A percentile compares a stretch with the other conserved stretches of the same genome.
phyloP scores from a whole-genome alignment of 2,888 invertebrate species.

The Caenorhabditis becei region DNA sequence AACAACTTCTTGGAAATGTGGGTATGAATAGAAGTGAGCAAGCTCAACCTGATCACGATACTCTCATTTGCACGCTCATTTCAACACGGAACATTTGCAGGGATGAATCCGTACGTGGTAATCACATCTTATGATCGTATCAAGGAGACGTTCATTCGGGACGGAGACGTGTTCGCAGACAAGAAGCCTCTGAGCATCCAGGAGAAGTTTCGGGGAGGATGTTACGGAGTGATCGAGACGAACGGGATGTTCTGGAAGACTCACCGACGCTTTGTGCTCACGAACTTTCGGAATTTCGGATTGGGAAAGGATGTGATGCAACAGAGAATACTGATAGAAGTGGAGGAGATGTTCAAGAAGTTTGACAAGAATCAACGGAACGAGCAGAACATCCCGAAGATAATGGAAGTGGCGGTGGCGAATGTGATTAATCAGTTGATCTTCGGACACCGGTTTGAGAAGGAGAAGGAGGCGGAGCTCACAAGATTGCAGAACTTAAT shows the following conservation, averaged over 20 bases:
- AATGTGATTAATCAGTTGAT: conserved; percentile 63
- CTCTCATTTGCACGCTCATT: neutral
- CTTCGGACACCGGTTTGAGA: conserved; percentile 63
- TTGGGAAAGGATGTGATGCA: conserved; percentile 60
- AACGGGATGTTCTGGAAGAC: conserved; percentile 55
- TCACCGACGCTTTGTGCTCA: conserved; percentile 52
- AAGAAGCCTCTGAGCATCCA: conserved; percentile 27
- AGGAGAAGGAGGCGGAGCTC: conserved; percentile 38
- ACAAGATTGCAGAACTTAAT: conserved; percentile 22
- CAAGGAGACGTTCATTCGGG: conserved; percentile 65
- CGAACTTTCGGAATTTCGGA: conserved; percentile 44
- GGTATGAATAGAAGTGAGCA: too few relatives aligned
- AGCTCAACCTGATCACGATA: too few relatives aligned
- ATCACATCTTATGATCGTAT: conserved; percentile 52
- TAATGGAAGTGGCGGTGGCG: conserved; percentile 39
- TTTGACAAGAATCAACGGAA: conserved; percentile 23
- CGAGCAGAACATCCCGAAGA: conserved; percentile 34
- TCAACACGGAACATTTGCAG: neutral
- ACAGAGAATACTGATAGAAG: conserved; percentile 37
- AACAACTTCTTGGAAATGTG: too few relatives aligned
- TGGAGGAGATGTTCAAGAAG: conserved; percentile 29
- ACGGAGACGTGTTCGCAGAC: conserved; percentile 59
- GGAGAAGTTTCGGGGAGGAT: conserved; percentile 45
- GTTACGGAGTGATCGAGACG: conserved; percentile 56
- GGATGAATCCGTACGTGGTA: conserved; percentile 32